phyloP scores from a whole-genome alignment of 2,797 vertebrate genomes.

The Pseudochromis fuscus region DNA sequence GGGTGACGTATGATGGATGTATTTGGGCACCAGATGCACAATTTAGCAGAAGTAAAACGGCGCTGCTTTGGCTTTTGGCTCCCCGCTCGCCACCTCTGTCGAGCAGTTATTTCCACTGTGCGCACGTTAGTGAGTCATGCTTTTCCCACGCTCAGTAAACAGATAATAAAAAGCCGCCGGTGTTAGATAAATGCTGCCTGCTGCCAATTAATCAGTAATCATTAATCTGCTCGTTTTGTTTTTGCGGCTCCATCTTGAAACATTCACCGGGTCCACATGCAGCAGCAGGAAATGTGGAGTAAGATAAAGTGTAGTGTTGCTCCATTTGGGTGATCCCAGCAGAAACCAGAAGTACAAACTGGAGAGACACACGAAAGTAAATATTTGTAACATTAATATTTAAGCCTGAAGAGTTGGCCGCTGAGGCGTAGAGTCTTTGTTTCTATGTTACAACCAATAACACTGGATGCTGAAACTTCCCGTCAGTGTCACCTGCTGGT shows the following conservation, averaged over 20 bases:
- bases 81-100: constrained; percentile 13
- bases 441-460: no score
- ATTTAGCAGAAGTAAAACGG: constrained; percentile 22
- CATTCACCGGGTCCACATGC: neutral
- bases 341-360: no score
- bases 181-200: constrained; percentile 10
- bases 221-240: neutral
- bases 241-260: neutral
- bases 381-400: neutral
- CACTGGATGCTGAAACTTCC: neutral
- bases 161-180: constrained; percentile 3
- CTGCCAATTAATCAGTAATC: constrained; percentile 22
- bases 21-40: constrained; percentile 59
- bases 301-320: neutral
- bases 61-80: constrained; percentile 5
- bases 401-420: no score
- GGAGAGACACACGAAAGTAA: neutral
- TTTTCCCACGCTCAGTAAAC: constrained; percentile 47
- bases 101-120: constrained; percentile 17
- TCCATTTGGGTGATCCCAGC: neutral
- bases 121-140: constrained; percentile 20
- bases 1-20: constrained; percentile 29
- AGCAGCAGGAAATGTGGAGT: no score
- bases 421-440: no score
- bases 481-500: neutral